Evolutionary conservation across 1,140 invertebrate genomes (phyloP).

Genomic region (Acromyrmex charruanus): DNA sequence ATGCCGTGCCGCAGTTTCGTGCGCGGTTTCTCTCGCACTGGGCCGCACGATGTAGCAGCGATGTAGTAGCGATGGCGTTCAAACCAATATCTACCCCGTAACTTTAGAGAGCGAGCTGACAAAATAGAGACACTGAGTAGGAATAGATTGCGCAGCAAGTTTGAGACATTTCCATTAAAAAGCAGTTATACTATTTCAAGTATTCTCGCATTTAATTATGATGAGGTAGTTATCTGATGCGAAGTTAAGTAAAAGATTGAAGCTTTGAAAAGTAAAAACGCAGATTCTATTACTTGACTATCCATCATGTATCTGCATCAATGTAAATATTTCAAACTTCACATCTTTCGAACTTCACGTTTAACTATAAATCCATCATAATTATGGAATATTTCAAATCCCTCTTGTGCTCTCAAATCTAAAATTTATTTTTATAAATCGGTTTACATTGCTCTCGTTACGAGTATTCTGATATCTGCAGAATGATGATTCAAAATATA

Average conservation of each 20-base stretch:
- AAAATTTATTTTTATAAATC: constrained; percentile 4
- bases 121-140: constrained; percentile 28
- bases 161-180: constrained; percentile 59
- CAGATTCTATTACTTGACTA: background rate
- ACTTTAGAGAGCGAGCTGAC: constrained; percentile 40
- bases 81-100: constrained; percentile 56
- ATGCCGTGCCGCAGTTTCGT: constrained; percentile 63
- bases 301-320: background rate
- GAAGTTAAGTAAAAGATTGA: background rate
- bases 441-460: background rate
- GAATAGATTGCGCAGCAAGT: constrained; percentile 39
- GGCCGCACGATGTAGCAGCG: constrained; percentile 34
- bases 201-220: constrained; percentile 20
- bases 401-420: background rate
- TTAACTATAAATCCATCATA: no score
- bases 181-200: constrained; percentile 41
- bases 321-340: background rate
- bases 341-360: no score
- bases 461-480: background rate
- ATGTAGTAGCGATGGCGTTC: constrained; percentile 47
- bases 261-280: background rate
- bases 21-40: constrained; percentile 35
- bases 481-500: background rate
- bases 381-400: background rate
- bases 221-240: background rate